A percentile compares a stretch with the other conserved stretches of the same genome.
Conservation (phyloP, 2,113 vertebrate genomes). For the Steatornis caripensis region DNA sequence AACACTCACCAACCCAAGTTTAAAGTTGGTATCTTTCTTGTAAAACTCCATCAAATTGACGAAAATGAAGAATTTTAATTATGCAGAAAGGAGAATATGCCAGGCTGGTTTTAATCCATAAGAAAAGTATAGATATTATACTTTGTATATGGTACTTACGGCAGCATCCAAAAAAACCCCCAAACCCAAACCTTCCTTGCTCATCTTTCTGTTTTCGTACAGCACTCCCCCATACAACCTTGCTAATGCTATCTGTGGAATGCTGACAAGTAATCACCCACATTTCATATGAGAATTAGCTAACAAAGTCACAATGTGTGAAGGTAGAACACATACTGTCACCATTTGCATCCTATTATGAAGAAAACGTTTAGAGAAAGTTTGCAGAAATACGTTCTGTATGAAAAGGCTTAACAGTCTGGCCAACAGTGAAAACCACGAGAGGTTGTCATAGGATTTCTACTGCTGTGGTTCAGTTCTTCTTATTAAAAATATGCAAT, state of each 20-base stretch:
- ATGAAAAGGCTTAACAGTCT: not conserved
- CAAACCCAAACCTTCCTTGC: not conserved
- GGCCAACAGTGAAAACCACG: not conserved
- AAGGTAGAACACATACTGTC: not conserved
- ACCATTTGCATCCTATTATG: not conserved
- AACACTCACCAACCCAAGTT: not conserved
- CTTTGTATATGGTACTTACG: not conserved
- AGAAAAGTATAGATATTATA: not conserved
- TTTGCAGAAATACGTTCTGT: not conserved
- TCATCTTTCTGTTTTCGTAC: not conserved
- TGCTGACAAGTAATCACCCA: not conserved
- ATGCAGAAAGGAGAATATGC: not conserved
- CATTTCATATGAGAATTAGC: not conserved
- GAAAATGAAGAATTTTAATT: not conserved
- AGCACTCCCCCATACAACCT: not conserved
- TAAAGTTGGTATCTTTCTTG: not conserved
- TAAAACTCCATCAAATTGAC: not conserved
- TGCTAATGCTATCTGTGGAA: not conserved
- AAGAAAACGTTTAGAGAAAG: not conserved
- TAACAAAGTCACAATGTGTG: not conserved
- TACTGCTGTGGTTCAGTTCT: not conserved
- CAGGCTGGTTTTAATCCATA: not conserved
- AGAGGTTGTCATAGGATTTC: not conserved
- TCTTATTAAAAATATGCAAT: not conserved
- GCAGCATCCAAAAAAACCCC: not conserved